Evolutionary conservation across 2,797 vertebrate genomes (phyloP).

Genomic region (Thripadectes ignobilis): DNA sequence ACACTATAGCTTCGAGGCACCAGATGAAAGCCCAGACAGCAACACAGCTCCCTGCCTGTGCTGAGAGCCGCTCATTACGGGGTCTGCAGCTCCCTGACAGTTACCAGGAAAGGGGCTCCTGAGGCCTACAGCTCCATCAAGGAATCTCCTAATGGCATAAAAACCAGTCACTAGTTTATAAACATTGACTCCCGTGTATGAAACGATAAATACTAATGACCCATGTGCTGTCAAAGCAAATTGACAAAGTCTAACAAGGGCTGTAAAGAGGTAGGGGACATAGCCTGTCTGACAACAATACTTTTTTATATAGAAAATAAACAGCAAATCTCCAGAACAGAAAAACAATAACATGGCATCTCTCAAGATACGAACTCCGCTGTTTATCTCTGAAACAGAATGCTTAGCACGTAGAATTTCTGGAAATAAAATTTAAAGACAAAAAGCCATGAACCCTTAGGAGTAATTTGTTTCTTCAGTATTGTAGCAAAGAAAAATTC

Average conservation of each 20-base stretch:
- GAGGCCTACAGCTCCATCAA: not conserved
- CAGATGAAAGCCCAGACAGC: not conserved
- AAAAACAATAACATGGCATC: slow-evolving; percentile 17
- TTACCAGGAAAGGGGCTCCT: not conserved
- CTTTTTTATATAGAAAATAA: slow-evolving; percentile 56
- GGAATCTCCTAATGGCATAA: not conserved
- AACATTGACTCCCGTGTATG: not conserved
- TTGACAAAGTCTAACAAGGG: slow-evolving; percentile 30
- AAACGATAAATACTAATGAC: slow-evolving; percentile 44
- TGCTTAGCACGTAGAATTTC: slow-evolving; percentile 57
- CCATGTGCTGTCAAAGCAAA: slow-evolving; percentile 42
- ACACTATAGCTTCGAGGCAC: not conserved
- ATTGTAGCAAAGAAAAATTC: slow-evolving; percentile 47
- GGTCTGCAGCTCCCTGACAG: not conserved
- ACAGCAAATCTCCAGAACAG: slow-evolving; percentile 44
- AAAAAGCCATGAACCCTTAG: slow-evolving; percentile 41
- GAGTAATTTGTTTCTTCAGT: slow-evolving; percentile 61
- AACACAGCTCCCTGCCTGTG: not conserved
- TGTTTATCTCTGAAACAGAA: slow-evolving; percentile 45
- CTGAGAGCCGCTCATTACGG: rapidly evolving
- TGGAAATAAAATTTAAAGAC: slow-evolving; percentile 69
- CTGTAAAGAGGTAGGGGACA: slow-evolving; percentile 33
- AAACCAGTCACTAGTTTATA: not conserved
- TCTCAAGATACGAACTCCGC: slow-evolving; percentile 9
- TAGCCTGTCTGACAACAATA: not conserved